A percentile compares a stretch with the other conserved stretches of the same genome.
These are phyloP conservation scores for Callorhinus ursinus DNA, from an alignment of 2,113 vertebrate species.

Conservation along the genomic window DNA sequence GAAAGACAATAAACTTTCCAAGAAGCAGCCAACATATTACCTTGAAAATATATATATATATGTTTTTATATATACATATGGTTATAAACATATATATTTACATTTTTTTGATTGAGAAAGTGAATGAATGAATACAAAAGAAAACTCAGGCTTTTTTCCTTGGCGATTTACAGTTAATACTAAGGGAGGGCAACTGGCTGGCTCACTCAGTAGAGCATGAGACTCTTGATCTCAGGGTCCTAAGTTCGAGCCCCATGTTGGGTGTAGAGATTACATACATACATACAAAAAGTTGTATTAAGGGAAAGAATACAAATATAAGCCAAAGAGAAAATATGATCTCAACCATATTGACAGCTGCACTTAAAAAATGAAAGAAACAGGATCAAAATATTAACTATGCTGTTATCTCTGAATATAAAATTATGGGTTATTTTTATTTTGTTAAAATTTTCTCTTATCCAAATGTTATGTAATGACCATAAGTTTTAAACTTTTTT, in stretches of 20 bases:
- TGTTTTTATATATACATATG: not conserved
- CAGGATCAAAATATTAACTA: constrained; percentile 32
- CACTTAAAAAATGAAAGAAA: not conserved
- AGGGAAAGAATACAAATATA: constrained; percentile 41
- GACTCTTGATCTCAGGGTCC: not conserved
- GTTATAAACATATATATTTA: not conserved
- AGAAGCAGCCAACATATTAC: not conserved
- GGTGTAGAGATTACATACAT: not conserved
- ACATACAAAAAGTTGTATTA: not conserved
- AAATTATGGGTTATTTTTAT: not conserved
- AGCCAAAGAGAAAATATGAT: not conserved
- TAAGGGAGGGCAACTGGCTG: not conserved
- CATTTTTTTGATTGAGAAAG: not conserved
- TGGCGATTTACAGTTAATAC: constrained; percentile 42
- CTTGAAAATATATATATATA: not conserved
- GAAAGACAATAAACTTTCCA: constrained; percentile 25
- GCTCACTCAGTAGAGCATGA: not conserved
- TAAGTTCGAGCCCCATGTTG: not conserved
- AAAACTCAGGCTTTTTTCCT: not conserved
- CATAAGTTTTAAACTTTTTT: not conserved
- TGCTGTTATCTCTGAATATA: not conserved
- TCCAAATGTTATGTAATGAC: not conserved
- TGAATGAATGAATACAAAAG: not conserved
- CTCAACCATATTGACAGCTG: constrained; percentile 12
- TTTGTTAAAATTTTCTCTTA: constrained; percentile 39